A percentile compares a stretch with the other conserved stretches of the same genome.
phyloP scores from a whole-genome alignment of 2,113 vertebrate genomes.

The Chinchilla lanigera region DNA sequence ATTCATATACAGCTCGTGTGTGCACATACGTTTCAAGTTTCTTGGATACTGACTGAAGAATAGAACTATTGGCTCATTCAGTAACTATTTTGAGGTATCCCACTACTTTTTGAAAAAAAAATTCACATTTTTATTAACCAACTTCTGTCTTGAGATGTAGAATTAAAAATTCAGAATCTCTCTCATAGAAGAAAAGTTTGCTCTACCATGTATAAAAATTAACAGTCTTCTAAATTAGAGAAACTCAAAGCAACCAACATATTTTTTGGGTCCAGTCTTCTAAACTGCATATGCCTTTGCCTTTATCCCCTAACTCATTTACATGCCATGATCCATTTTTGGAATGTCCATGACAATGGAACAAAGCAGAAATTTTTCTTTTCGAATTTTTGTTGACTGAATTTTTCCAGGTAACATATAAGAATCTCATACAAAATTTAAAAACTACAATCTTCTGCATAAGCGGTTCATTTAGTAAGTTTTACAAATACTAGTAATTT shows the following conservation, averaged over 20 bases:
- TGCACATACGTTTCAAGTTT: neutral
- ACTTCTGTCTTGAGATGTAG: neutral
- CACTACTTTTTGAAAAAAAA: neutral
- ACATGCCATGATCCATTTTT: neutral
- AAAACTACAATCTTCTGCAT: neutral
- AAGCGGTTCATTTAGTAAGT: neutral
- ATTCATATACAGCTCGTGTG: neutral
- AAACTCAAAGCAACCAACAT: neutral
- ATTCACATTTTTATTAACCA: neutral
- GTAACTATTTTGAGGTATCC: neutral
- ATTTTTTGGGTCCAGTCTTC: neutral
- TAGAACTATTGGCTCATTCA: neutral
- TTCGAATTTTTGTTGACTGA: neutral
- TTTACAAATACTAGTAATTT: neutral
- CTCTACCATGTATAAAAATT: neutral
- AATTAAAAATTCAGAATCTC: constrained; percentile 39
- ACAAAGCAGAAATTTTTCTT: neutral
- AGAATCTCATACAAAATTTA: neutral
- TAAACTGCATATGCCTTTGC: neutral
- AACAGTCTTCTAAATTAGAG: neutral
- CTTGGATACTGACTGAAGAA: neutral
- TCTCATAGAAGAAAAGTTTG: constrained; percentile 25
- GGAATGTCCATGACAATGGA: neutral
- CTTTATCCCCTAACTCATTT: neutral
- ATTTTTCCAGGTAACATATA: neutral